Base-by-base conservation (phyloP, 2,113 vertebrate genomes). In the Aegithalos caudatus region DNA sequence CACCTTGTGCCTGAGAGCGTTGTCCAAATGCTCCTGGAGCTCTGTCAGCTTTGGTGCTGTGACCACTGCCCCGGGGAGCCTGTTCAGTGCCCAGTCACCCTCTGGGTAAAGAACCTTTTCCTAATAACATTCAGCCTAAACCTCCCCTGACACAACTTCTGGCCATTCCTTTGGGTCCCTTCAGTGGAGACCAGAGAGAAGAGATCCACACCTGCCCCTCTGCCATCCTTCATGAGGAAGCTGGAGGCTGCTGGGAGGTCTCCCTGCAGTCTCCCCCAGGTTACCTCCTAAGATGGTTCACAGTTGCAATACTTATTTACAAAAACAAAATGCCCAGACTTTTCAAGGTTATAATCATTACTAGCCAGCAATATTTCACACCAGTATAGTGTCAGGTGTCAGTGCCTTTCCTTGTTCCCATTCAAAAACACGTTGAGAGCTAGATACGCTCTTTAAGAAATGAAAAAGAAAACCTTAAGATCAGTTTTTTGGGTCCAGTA, bases 1-100 rank as follows among this genome's bases (percentile, higher is more conserved):
- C 35, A 69, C 29, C 29, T 1, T 33, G 35, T 37, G 48, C 18
- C 71, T 19, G 18, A 48, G 62, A 27, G 7, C 0, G 0, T 48
- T 82, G 54, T 33, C 25, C 70, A 61, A 15, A 31, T 9, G 40
- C 12, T 48, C 7, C 10, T 47, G 31, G 74, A 48, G 2, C 35
- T 76, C 79, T 44, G 8, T 16, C 47, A 42, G 48, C 3, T 2
- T 61, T 76, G n/a, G 21, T 47, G 5, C 87, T 53, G 21, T 74
- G 61, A 5, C 19, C 69, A 8, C 18, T 58, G 0, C 1, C 24
- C 45, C 29, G 45, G 38, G 10, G 19, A 51, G 33, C 19, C 67
- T 74, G 19, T 38, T 60, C n/a, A 61, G 62, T 23, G 35, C 56
- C 40, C 71, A 48, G 0, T 17, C 56, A 48, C 56, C 25, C 31